phyloP scores from a whole-genome alignment of 1,140 invertebrate genomes.

The Chlorops oryzae region DNA sequence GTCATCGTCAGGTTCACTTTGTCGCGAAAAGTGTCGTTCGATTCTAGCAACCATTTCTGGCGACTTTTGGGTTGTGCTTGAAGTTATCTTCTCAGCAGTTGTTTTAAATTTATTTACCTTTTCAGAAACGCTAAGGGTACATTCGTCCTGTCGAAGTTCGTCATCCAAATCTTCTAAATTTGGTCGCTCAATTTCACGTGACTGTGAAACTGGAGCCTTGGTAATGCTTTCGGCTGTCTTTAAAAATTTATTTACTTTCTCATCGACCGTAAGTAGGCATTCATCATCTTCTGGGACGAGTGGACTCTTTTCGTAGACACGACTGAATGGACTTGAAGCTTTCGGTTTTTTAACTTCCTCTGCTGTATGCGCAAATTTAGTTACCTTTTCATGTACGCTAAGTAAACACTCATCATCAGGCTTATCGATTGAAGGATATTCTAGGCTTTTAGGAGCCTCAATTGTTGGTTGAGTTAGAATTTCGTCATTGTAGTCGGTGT shows the following conservation, averaged over 20 bases:
- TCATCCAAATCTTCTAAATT: conserved; percentile 53
- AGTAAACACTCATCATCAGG: conserved; percentile 50
- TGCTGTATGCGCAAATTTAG: conserved; percentile 52
- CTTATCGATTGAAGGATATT: conserved; percentile 13
- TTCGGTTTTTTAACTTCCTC: conserved; percentile 44
- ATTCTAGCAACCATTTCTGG: conserved; percentile 45
- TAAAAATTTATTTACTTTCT: conserved; percentile 60
- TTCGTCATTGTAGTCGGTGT: conserved; percentile 7
- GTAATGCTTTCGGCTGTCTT: conserved; percentile 56
- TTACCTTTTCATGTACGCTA: conserved; percentile 57
- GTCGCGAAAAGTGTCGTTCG: conserved; percentile 49
- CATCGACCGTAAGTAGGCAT: conserved; percentile 58
- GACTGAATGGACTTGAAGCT: conserved; percentile 29
- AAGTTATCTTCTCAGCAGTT: conserved; percentile 52
- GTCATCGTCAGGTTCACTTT: conserved; percentile 22
- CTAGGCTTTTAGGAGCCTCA: conserved; percentile 36
- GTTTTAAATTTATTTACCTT: conserved; percentile 57
- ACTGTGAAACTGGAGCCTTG: conserved; percentile 39
- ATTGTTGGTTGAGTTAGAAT: conserved; percentile 35
- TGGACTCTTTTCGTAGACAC: conserved; percentile 31
- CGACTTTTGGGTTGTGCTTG: conserved; percentile 37
- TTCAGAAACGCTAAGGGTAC: conserved; percentile 55
- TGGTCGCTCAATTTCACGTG: conserved; percentile 50
- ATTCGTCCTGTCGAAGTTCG: conserved; percentile 52
- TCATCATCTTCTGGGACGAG: conserved; percentile 56